A percentile compares a stretch with the other conserved stretches of the same genome.
phyloP scores from a whole-genome alignment of 2,888 invertebrate genomes.

The Noctua fimbriata region DNA sequence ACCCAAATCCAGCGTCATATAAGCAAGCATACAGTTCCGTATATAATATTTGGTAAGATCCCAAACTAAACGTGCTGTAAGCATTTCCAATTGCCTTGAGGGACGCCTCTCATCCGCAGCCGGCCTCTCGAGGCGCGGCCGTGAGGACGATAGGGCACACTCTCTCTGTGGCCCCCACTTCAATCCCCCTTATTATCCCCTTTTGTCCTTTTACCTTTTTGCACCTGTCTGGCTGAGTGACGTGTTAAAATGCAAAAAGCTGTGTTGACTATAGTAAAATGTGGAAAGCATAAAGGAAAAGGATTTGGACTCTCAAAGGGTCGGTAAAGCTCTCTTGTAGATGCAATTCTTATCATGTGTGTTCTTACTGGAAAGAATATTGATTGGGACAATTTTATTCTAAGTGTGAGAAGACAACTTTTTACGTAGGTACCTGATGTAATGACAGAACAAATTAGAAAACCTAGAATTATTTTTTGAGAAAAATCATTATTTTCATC shows the following conservation, averaged over 20 bases:
- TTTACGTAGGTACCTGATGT: background rate
- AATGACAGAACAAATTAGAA: background rate
- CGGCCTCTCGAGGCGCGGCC: conserved; percentile 71
- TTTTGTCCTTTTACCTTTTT: conserved; percentile 82
- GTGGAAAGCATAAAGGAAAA: conserved; percentile 46
- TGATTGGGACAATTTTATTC: background rate
- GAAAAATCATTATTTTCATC: background rate
- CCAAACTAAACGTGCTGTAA: conserved; percentile 64
- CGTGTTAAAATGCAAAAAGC: conserved; percentile 66
- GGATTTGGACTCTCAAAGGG: conserved; percentile 27
- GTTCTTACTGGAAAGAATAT: background rate
- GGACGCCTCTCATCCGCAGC: conserved; percentile 61
- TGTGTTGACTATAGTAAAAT: conserved; percentile 59
- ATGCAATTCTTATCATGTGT: conserved; percentile 1
- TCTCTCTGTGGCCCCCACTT: conserved; percentile 77
- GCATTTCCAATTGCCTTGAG: conserved; percentile 67
- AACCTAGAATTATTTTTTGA: too few species aligned
- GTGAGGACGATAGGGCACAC: conserved; percentile 82
- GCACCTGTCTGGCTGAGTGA: conserved; percentile 76
- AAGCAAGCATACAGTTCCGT: background rate
- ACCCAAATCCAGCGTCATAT: background rate
- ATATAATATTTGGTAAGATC: conserved; percentile 59
- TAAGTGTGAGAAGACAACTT: background rate
- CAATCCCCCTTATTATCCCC: conserved; percentile 80
- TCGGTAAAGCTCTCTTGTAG: conserved; percentile 4